Evolutionary conservation across 2,888 invertebrate genomes (phyloP).

Genomic region (Danaus chrysippus): DNA sequence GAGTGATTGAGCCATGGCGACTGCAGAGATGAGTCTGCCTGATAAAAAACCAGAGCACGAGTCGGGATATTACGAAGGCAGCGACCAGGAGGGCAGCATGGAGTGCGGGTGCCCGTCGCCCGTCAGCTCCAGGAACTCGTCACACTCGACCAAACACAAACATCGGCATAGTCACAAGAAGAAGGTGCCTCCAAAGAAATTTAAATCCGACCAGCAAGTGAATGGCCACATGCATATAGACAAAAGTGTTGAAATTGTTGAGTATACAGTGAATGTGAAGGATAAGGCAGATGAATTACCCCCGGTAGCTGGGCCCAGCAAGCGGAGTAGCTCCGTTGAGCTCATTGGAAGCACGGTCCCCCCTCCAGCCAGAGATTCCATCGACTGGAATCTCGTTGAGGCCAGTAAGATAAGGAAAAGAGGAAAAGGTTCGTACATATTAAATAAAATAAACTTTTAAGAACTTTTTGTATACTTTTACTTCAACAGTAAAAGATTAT

Average conservation of each 20-base stretch:
- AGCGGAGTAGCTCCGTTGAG: conserved; percentile 66
- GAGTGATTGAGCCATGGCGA: conserved; percentile 71
- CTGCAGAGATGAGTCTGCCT: conserved; percentile 80
- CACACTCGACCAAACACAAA: conserved; percentile 64
- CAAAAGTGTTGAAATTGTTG: conserved; percentile 67
- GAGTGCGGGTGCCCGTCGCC: conserved; percentile 74
- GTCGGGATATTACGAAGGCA: conserved; percentile 91
- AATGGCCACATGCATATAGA: conserved; percentile 56
- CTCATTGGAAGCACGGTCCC: conserved; percentile 68
- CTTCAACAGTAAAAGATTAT: too few species aligned
- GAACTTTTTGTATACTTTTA: too few species aligned
- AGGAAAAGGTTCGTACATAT: conserved; percentile 59
- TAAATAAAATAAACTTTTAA: too few species aligned
- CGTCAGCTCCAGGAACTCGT: conserved; percentile 69
- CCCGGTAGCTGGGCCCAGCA: conserved; percentile 57
- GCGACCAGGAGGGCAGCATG: conserved; percentile 81
- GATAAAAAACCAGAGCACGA: conserved; percentile 86
- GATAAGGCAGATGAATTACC: conserved; percentile 47
- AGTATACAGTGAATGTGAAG: conserved; percentile 51
- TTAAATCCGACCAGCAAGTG: conserved; percentile 49
- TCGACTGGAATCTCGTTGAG: conserved; percentile 73
- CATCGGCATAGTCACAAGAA: conserved; percentile 64
- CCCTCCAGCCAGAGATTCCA: conserved; percentile 64
- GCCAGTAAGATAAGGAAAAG: conserved; percentile 79
- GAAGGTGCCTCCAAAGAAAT: conserved; percentile 59